Evolutionary conservation across 1,140 invertebrate genomes (phyloP), one percentile per base, ranked within the genome.

Genomic region (Caenorhabditis inopinata): DNA sequence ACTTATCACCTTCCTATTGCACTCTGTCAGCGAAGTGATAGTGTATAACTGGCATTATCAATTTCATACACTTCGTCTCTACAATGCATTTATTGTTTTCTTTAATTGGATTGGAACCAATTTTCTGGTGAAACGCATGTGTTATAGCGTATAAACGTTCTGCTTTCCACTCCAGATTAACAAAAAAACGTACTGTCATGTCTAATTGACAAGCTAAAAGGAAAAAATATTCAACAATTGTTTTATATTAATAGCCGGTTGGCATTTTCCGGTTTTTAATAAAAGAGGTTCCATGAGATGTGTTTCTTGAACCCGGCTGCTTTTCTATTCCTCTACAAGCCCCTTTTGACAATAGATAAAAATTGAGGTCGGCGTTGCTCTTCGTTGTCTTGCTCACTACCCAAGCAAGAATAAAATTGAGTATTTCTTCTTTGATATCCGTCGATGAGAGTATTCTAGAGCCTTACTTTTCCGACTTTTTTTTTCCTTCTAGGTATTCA

Each of bases 11-110:
- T 58, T 68, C 7, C 3, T 42, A 68, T 32, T 68, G 58, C 58
- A 68, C 58, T 68, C 58, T 68, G 58, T 68, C 58, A 68, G 58
- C 58, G 58, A 68, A 68, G 38, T 68, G 58, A 68, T 68, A 68
- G 58, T 16, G 58, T 68, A 32, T 35, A 42, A 35, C 21, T 18
- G 58, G 38, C 58, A 68, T 68, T 68, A 68, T 68, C 58, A 68
- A 38, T 68, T 58, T 68, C 58, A 68, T 68, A 68, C 58, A 38
- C 58, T 38, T 68, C 35, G 9, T 35, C 23, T 32, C 51, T 32
- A 4, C 23, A 32, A 6, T 4, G 9, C 32, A 38, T 21, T 18
- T 68, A 68, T 38, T 23, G 11, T 18, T 38, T 68, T 68, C 32
- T 32, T 68, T 68, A 38, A 21, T 21, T 38, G 5, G 5, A 16